phyloP scores from a whole-genome alignment of 1,140 invertebrate genomes.

The Galleria mellonella region DNA sequence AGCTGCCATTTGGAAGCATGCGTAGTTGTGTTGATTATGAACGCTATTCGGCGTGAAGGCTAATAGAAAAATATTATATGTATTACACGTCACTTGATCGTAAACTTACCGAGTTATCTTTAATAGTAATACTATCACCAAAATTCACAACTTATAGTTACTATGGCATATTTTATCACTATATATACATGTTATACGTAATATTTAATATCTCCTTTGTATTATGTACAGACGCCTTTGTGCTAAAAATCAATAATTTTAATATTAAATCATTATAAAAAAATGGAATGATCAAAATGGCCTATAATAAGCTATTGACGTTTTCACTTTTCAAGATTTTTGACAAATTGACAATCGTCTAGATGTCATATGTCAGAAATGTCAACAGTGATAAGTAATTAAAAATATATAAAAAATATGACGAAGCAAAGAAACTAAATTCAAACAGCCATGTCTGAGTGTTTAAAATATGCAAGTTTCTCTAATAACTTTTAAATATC shows the following conservation, averaged over 20 bases:
- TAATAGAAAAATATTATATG: too few relatives aligned
- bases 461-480: too few relatives aligned
- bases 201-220: constrained; percentile 11
- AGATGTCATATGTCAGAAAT: too few relatives aligned
- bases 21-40: too few relatives aligned
- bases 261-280: constrained; percentile 36
- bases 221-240: constrained; percentile 21
- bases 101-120: constrained; percentile 31
- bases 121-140: constrained; percentile 27
- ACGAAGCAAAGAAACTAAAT: too few relatives aligned
- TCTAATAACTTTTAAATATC: too few relatives aligned
- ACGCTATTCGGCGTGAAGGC: too few relatives aligned
- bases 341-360: constrained; percentile 9
- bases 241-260: constrained; percentile 51
- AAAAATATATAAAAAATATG: too few relatives aligned
- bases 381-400: too few relatives aligned
- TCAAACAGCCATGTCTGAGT: too few relatives aligned
- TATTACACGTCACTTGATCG: too few relatives aligned
- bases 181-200: constrained; percentile 6
- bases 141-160: constrained; percentile 35
- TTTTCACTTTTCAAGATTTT: constrained; percentile 19
- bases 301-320: constrained; percentile 43
- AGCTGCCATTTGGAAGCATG: too few relatives aligned
- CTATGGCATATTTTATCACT: constrained; percentile 11
- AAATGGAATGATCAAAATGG: constrained; percentile 38